Percentiles rank a stretch among this genome's conserved stretches.
phyloP scores from a whole-genome alignment of 1,140 invertebrate species.

The Batillaria attramentaria region DNA sequence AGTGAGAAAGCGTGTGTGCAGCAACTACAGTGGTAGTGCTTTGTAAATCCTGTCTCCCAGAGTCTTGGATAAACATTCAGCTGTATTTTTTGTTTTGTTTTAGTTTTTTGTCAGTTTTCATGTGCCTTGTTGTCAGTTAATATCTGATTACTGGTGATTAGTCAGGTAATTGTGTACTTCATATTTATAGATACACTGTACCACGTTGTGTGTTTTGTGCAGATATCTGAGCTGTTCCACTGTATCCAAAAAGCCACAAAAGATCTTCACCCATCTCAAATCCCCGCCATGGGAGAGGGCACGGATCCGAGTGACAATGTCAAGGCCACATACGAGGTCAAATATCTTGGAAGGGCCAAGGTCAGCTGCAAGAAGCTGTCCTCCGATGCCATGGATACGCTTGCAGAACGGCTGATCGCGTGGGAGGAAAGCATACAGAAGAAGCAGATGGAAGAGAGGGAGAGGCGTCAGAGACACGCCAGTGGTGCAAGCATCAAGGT shows the following conservation, averaged over 20 bases:
- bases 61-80: too few species aligned
- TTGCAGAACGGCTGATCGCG: slow-evolving; percentile 85
- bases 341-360: slow-evolving; percentile 60
- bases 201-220: not conserved
- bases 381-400: slow-evolving; percentile 91
- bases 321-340: slow-evolving; percentile 49
- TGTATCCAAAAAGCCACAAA: slow-evolving; percentile 67
- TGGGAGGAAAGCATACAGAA: slow-evolving; percentile 81
- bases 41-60: too few species aligned
- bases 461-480: slow-evolving; percentile 53
- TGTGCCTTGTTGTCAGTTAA: too few species aligned
- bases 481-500: slow-evolving; percentile 59
- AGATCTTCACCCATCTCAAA: slow-evolving; percentile 45
- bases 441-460: slow-evolving; percentile 40
- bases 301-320: slow-evolving; percentile 15
- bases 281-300: slow-evolving; percentile 26
- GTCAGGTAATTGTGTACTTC: too few species aligned
- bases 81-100: too few species aligned
- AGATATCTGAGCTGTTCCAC: slow-evolving; percentile 63
- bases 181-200: slow-evolving; percentile 10
- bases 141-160: too few species aligned
- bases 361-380: slow-evolving; percentile 82
- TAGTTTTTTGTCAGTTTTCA: too few species aligned
- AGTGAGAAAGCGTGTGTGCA: too few species aligned
- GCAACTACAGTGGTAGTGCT: too few species aligned